phyloP scores from a whole-genome alignment of 2,797 vertebrate genomes.

The Brotula barbata region DNA sequence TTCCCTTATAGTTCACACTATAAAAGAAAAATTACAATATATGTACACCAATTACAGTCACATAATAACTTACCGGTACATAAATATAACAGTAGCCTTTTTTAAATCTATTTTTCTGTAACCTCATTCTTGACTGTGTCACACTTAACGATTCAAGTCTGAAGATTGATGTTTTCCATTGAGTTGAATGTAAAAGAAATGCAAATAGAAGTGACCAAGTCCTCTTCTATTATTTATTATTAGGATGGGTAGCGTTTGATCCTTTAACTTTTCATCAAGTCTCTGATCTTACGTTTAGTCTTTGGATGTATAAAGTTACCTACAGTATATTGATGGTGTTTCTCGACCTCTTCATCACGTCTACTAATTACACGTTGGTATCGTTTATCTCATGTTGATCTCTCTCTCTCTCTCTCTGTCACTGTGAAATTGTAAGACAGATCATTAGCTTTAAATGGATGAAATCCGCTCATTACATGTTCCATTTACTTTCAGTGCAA shows the following conservation, averaged over 20 bases:
- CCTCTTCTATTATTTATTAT: background rate
- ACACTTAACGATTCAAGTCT: no score
- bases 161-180: no score
- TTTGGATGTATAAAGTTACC: background rate
- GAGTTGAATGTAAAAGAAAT: background rate
- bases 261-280: constrained; percentile 3
- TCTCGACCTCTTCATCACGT: constrained; percentile 22
- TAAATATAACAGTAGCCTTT: no score
- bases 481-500: constrained; percentile 77
- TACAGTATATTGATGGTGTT: background rate
- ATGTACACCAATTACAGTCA: no score
- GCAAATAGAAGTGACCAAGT: background rate
- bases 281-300: constrained; percentile 2
- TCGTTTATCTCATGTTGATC: constrained; percentile 33
- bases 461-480: constrained; percentile 77
- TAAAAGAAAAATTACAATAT: no score
- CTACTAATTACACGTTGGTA: constrained; percentile 5
- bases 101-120: no score
- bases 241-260: background rate
- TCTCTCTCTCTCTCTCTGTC: constrained; percentile 27
- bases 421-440: constrained; percentile 65
- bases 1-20: no score
- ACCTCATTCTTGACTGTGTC: no score
- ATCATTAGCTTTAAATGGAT: constrained; percentile 77
- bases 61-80: no score